Evolutionary conservation across 2,888 invertebrate species (phyloP).

Genomic region (Drosophila subsilvestris): DNA sequence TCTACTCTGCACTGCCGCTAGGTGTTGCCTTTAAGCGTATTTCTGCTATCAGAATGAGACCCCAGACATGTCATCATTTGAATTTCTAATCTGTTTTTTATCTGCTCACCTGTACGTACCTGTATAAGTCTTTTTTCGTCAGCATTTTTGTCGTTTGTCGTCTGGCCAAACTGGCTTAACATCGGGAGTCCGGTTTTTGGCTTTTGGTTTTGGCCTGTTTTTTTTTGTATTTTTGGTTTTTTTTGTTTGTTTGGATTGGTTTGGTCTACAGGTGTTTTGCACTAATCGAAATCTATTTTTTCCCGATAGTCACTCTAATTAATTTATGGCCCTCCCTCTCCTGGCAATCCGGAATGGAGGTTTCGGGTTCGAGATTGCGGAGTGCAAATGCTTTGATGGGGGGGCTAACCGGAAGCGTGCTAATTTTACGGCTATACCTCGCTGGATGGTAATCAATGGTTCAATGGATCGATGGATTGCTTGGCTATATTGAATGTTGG

Average conservation of each 20-base stretch:
- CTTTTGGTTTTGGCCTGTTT: background rate
- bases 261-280: conserved; percentile 75
- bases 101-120: conserved; percentile 42
- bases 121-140: conserved; percentile 23
- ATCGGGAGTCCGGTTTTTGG: conserved; percentile 33
- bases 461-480: background rate
- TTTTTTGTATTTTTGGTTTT: conserved; percentile 17
- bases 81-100: conserved; percentile 76
- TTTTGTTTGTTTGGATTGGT: conserved; percentile 26
- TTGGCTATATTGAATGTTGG: background rate
- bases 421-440: background rate
- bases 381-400: conserved; percentile 14
- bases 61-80: conserved; percentile 62
- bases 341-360: conserved; percentile 44
- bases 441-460: background rate
- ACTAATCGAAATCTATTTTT: conserved; percentile 68
- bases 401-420: background rate
- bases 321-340: conserved; percentile 64
- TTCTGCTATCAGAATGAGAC: conserved; percentile 53
- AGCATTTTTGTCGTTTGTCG: conserved; percentile 19
- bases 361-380: conserved; percentile 4
- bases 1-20: too few species aligned
- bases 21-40: conserved; percentile 18
- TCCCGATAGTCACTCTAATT: conserved; percentile 70
- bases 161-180: conserved; percentile 42